Evolutionary conservation across 1,140 invertebrate genomes (phyloP), one percentile per base, ranked within the genome.

Genomic region (Polypedilum vanderplanki): DNA sequence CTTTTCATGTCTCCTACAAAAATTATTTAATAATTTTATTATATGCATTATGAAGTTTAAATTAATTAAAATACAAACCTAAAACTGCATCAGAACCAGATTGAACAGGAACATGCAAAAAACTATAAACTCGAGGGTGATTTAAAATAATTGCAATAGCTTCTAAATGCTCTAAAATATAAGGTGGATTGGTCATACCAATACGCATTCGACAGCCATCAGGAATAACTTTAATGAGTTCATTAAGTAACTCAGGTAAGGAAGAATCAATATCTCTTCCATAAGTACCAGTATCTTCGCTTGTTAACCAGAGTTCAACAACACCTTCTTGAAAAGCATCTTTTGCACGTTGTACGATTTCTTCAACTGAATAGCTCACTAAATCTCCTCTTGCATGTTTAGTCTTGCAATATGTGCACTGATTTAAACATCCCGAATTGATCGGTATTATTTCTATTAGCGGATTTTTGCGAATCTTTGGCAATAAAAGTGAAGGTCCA

Each of bases 361-460:
- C 91, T 75, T 92, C 90, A 0, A 93, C 90, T 0, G 90, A 88
- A 84, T 99, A 99, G 82, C 96, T 98, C 0, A 93, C 96, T 1
- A 99, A 82, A 81, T 99, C 93, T 0, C 98, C 98, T 77, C 97
- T 84, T 0, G 97, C 97, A 84, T 98, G 95, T 82, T 99, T 99
- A 0, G 97, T 99, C 83, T 99, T 99, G 80, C 97, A 99, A 81
- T 99, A 99, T 0, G 97, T 98, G 81, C 98, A 99, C 78, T 98
- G 94, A 85, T 99, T 99, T 4, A 99, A 83, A 81, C 98, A 99
- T 0, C 97, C 98, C 1, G 96, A 98, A 82, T 96, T 99, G 15
- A 99, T 98, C 0, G 98, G 90, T 77, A 99, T 97, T 74, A 99
- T 99, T 87, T 99, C 98, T 77, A 99, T 93, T 0, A 98, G 85